Conservation (phyloP, 2,113 vertebrate species). For the Neomonachus schauinslandi region DNA sequence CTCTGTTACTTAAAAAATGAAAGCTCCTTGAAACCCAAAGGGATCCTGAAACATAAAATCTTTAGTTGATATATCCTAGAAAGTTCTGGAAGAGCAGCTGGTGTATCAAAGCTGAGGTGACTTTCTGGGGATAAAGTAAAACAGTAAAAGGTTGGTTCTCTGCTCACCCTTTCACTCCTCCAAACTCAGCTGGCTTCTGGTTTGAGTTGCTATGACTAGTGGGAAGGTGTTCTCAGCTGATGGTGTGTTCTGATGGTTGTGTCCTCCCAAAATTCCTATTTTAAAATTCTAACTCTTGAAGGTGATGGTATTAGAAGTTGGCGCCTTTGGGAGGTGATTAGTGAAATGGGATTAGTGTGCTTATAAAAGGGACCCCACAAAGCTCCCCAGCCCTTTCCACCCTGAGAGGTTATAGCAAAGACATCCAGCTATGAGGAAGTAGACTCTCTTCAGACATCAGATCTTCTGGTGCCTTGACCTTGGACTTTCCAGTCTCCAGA, state of each 20-base stretch:
- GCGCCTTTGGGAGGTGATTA: neutral
- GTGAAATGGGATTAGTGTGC: neutral
- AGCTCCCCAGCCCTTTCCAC: neutral
- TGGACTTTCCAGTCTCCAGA: neutral
- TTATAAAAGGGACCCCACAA: neutral
- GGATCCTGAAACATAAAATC: conserved; percentile 21
- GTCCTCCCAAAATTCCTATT: neutral
- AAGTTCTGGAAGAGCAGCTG: neutral
- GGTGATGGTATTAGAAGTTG: neutral
- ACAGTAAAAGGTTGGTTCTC: neutral
- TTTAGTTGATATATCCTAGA: neutral
- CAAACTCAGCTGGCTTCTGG: conserved; percentile 58
- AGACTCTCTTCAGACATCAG: neutral
- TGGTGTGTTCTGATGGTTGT: neutral
- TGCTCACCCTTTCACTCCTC: neutral
- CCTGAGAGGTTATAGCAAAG: neutral
- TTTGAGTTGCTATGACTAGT: conserved; percentile 55
- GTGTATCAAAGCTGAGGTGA: conserved; percentile 7
- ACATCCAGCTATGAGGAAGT: neutral
- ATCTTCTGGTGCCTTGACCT: neutral
- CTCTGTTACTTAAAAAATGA: neutral
- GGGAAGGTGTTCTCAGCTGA: conserved; percentile 28
- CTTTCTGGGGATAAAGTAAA: neutral
- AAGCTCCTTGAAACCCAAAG: neutral
- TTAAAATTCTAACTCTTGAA: neutral